Conservation (phyloP, 2,797 vertebrate species). For the Melanogrammus aeglefinus region DNA sequence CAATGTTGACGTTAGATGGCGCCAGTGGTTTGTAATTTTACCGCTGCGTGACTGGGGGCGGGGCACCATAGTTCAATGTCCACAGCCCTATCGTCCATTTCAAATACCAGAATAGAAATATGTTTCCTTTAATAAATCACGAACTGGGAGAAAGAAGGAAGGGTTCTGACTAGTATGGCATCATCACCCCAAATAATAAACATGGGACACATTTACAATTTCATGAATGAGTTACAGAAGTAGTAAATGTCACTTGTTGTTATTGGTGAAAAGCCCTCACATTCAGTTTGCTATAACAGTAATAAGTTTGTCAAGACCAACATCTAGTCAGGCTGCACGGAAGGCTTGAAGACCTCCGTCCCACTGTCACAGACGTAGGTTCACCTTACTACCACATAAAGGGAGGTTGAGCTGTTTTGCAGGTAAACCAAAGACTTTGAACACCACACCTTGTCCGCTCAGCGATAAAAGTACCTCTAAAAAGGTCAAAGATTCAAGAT, state of each 20-base stretch:
- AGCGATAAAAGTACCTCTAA: constrained; percentile 39
- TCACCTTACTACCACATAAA: constrained; percentile 6
- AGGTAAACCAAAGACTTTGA: constrained; percentile 52
- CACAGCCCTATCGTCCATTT: constrained; percentile 4
- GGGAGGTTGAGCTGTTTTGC: constrained; percentile 21
- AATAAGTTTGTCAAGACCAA: background rate
- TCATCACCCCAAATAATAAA: no score
- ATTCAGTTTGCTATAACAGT: constrained; percentile 56
- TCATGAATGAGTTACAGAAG: no score
- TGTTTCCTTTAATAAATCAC: background rate
- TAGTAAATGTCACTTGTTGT: background rate
- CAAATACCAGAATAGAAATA: background rate
- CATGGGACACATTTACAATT: no score
- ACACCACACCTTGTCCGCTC: constrained; percentile 40
- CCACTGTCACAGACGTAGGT: background rate
- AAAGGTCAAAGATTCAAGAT: constrained; percentile 42
- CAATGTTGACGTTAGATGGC: constrained; percentile 56
- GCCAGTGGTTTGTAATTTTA: constrained; percentile 7
- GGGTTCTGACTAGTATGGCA: no score
- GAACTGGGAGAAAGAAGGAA: no score
- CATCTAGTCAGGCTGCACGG: constrained; percentile 14
- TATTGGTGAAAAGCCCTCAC: constrained; percentile 48
- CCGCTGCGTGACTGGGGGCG: background rate
- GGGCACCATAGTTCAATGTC: constrained; percentile 10
- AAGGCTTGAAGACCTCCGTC: background rate